Evolutionary conservation across 1,140 invertebrate genomes (phyloP).

Genomic region (Brachystomella parvula): DNA sequence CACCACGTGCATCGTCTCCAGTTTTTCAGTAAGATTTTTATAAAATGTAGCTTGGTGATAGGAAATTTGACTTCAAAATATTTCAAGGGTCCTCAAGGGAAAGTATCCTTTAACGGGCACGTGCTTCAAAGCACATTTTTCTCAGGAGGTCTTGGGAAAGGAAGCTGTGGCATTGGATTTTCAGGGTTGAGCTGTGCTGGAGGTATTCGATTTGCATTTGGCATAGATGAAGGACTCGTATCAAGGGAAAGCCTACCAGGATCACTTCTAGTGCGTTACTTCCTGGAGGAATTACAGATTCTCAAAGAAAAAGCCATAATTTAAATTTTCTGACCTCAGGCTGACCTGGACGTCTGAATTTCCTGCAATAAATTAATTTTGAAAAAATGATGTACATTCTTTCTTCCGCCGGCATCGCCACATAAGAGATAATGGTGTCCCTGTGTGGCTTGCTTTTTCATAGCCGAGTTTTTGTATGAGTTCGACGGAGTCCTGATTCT

Average conservation of each 20-base stretch:
- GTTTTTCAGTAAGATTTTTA: not conserved
- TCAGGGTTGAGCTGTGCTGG: slow-evolving; percentile 4
- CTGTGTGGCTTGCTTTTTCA: not conserved
- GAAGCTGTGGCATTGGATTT: slow-evolving; percentile 3
- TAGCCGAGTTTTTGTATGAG: not conserved
- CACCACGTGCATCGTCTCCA: not conserved
- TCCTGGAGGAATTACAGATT: not conserved
- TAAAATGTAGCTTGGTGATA: not conserved
- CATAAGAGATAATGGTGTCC: not conserved
- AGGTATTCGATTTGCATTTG: not conserved
- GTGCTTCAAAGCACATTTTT: not conserved
- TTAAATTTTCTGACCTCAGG: not conserved
- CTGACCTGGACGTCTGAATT: not conserved
- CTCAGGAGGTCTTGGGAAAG: not conserved
- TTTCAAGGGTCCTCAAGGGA: not conserved
- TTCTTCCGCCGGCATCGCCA: not conserved
- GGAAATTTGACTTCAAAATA: not conserved
- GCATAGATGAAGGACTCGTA: not conserved
- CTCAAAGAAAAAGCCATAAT: not conserved
- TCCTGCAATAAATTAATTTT: too few relatives aligned
- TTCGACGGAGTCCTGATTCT: not conserved
- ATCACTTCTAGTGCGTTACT: not conserved
- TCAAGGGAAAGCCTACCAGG: not conserved
- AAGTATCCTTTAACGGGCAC: not conserved
- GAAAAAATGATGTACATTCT: not conserved